A percentile compares a stretch with the other conserved stretches of the same genome.
These are phyloP conservation scores for Melanotaenia trifasciata DNA, from an alignment of 2,797 vertebrate genomes.

Conservation along the genomic window DNA sequence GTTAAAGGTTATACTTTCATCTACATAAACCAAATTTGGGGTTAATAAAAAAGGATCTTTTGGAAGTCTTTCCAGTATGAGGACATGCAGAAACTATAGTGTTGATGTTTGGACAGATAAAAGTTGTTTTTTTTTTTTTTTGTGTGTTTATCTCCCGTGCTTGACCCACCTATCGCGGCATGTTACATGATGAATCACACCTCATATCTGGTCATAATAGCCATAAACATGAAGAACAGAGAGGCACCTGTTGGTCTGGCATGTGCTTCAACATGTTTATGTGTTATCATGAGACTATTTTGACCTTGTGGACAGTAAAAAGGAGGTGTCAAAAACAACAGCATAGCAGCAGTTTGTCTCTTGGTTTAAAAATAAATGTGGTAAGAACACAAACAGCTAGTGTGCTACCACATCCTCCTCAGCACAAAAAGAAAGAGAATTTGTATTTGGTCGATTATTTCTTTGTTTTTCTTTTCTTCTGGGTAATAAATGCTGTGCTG, in stretches of 20 bases:
- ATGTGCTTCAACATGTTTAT: not conserved
- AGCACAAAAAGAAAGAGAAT: too few relatives aligned
- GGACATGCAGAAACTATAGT: not conserved
- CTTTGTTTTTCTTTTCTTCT: too few relatives aligned
- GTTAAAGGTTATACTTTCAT: not conserved
- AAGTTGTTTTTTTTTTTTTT: not conserved
- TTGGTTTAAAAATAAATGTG: too few relatives aligned
- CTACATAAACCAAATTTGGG: not conserved
- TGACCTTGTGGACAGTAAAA: constrained; percentile 49
- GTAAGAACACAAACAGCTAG: too few relatives aligned
- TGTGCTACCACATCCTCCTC: too few relatives aligned
- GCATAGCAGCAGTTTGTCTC: too few relatives aligned
- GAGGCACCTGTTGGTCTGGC: not conserved
- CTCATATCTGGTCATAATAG: not conserved
- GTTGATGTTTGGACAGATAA: not conserved
- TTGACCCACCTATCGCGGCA: not conserved
- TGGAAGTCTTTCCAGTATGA: not conserved
- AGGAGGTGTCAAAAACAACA: constrained; percentile 33
- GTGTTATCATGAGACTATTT: not conserved
- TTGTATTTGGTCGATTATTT: too few relatives aligned
- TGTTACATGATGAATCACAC: too few relatives aligned
- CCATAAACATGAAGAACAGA: not conserved
- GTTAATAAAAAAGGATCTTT: not conserved
- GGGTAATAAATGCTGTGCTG: too few relatives aligned
- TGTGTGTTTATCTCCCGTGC: too few relatives aligned